Conservation (phyloP, 1,140 invertebrate species). For the Pissodes strobi region DNA sequence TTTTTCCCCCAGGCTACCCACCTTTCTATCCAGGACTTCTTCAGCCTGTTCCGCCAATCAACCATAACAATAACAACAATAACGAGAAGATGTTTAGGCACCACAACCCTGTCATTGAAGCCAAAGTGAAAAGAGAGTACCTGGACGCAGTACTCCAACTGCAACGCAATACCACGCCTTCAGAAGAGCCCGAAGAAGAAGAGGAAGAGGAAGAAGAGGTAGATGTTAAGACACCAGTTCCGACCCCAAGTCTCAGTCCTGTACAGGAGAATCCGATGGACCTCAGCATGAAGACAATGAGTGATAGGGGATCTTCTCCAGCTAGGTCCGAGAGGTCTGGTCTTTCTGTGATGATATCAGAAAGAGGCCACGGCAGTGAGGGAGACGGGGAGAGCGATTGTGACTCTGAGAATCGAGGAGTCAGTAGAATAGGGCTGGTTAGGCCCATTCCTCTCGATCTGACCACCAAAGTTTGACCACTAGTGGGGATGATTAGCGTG, state of each 20-base stretch:
- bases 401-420: slow-evolving; percentile 53
- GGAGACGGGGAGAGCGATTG: slow-evolving; percentile 63
- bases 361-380: slow-evolving; percentile 60
- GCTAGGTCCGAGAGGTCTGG: slow-evolving; percentile 59
- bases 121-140: slow-evolving; percentile 70
- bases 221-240: slow-evolving; percentile 51
- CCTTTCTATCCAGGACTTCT: slow-evolving; percentile 65
- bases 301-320: slow-evolving; percentile 58
- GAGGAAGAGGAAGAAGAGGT: slow-evolving; percentile 18
- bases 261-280: slow-evolving; percentile 77
- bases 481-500: too few species aligned
- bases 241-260: slow-evolving; percentile 43
- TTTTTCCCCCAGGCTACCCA: slow-evolving; percentile 68
- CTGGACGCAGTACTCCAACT: slow-evolving; percentile 73
- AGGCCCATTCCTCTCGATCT: slow-evolving; percentile 69
- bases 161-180: slow-evolving; percentile 59
- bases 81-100: background rate
- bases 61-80: background rate
- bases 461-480: slow-evolving; percentile 62
- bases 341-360: slow-evolving; percentile 55
- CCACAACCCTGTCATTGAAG: slow-evolving; percentile 60
- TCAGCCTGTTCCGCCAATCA: slow-evolving; percentile 55
- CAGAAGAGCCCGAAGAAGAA: slow-evolving; percentile 47
- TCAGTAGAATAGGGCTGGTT: slow-evolving; percentile 60
- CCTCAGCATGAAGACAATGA: slow-evolving; percentile 69